Base-by-base conservation (phyloP, 2,113 vertebrate genomes). In the Neotragus moschatus region DNA sequence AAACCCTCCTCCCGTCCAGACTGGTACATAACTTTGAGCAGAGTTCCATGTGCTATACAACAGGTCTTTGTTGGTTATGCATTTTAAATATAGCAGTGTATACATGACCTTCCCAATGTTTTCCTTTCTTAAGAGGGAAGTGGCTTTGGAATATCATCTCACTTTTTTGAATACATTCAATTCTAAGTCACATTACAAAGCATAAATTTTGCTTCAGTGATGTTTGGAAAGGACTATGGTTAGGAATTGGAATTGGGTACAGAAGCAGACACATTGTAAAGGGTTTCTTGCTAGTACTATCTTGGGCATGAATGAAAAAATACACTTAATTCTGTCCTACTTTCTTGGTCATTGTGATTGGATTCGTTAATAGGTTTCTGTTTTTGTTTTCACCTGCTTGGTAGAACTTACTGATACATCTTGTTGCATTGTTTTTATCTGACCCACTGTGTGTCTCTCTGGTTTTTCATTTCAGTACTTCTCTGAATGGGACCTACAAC, bases 381-480 rank as follows among this genome's bases (percentile, higher is more conserved):
- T 45, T 56, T 90, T 90, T 80, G 25, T 61, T 96, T 88, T 87
- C 12, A 61, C 66, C 13, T 39, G 33, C 43, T 89, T 56, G 19
- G 39, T 70, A 45, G 21, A 86, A 86, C 7, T 61, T 95, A 73
- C 10, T 88, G 53, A 66, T 58, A n/a, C 2, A 19, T 73, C 61
- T 88, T 80, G 47, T 26, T 96, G 91, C 7, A 47, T 82, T 96
- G 45, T 61, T 75, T 90, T 92, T 91, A 75, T 36, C 88, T 97
- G 70, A 97, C 58, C 28, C 28, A 26, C 2, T 87, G 19, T 36
- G 39, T 77, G 36, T 96, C 23, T 97, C 91, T 75, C 28, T 9
- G 17, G 36, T 10, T 96, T 95, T 98, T 96, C 95, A 45, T 97
- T 98, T 43, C 97, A 99, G 98, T 96, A 93, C 98, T 0, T 55